These are phyloP conservation scores for Ophioninae sp. DNA, from an alignment of 2,888 invertebrate species.

Conservation along the genomic window DNA sequence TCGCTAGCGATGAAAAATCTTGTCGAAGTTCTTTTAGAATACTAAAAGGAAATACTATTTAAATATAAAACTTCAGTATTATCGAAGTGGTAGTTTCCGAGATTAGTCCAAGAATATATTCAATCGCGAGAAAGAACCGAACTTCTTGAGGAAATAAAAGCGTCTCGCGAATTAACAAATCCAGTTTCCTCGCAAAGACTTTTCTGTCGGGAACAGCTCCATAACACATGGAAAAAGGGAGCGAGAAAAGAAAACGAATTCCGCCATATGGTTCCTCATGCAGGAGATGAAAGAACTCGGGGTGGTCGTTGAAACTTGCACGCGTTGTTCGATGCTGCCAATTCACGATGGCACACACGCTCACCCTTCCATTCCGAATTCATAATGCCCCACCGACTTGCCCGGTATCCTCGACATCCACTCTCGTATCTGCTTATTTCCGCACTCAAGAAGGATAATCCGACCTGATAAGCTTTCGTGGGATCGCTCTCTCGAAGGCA, in stretches of 20 bases:
- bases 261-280: slow-evolving; percentile 35
- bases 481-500: slow-evolving; percentile 33
- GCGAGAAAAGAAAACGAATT: not conserved
- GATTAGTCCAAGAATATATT: not conserved
- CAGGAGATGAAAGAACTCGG: slow-evolving; percentile 51
- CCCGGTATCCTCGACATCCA: not conserved
- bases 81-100: too few relatives aligned
- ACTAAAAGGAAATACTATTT: too few relatives aligned
- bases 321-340: not conserved
- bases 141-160: not conserved
- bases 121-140: not conserved
- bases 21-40: too few relatives aligned
- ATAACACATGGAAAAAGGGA: not conserved
- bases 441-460: slow-evolving; percentile 55
- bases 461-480: slow-evolving; percentile 58
- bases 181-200: not conserved
- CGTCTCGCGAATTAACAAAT: not conserved
- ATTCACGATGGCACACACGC: slow-evolving; percentile 43
- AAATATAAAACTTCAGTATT: too few relatives aligned
- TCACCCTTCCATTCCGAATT: slow-evolving; percentile 38
- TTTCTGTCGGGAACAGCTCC: not conserved
- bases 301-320: slow-evolving; percentile 27
- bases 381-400: not conserved
- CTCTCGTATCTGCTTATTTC: slow-evolving; percentile 49
- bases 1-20: too few relatives aligned